Percentiles rank a stretch among this genome's conserved stretches.
Evolutionary conservation across 2,797 vertebrate species (phyloP).

Genomic region (Diplodus sargus): DNA sequence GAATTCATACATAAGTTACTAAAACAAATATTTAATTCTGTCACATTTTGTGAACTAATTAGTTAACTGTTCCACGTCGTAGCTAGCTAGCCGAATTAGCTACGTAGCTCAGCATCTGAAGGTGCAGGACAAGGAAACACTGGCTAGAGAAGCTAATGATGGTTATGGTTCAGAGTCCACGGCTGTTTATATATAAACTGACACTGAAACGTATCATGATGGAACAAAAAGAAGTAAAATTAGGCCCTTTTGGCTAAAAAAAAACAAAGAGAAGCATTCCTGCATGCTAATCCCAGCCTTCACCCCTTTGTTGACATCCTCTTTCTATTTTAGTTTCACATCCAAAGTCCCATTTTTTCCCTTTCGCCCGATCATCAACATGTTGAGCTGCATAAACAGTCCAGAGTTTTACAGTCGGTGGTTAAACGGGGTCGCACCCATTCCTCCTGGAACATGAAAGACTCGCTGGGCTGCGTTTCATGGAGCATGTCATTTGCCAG

Average conservation of each 20-base stretch:
- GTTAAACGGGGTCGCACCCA: slow-evolving; percentile 28
- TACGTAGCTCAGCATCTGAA: background rate
- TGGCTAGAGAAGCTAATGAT: background rate
- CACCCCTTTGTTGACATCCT: background rate
- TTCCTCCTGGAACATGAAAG: slow-evolving; percentile 40
- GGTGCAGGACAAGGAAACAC: background rate
- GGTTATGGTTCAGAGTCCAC: background rate
- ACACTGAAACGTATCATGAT: too few species aligned
- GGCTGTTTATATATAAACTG: background rate
- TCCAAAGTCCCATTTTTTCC: background rate
- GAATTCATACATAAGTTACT: too few species aligned
- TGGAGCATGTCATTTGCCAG: slow-evolving; percentile 53
- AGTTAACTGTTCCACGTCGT: background rate
- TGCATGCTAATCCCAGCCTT: too few species aligned
- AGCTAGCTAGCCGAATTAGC: background rate
- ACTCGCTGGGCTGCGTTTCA: slow-evolving; percentile 47
- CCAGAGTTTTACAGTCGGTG: slow-evolving; percentile 22
- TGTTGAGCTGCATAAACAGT: slow-evolving; percentile 19
- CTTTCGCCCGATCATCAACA: background rate
- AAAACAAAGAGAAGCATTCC: too few species aligned
- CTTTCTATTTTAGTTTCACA: background rate
- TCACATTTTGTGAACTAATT: too few species aligned
- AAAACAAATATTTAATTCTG: too few species aligned
- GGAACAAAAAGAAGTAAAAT: too few species aligned
- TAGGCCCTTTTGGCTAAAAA: too few species aligned